Conservation (phyloP, 2,113 vertebrate species). For the Lampris incognitus region DNA sequence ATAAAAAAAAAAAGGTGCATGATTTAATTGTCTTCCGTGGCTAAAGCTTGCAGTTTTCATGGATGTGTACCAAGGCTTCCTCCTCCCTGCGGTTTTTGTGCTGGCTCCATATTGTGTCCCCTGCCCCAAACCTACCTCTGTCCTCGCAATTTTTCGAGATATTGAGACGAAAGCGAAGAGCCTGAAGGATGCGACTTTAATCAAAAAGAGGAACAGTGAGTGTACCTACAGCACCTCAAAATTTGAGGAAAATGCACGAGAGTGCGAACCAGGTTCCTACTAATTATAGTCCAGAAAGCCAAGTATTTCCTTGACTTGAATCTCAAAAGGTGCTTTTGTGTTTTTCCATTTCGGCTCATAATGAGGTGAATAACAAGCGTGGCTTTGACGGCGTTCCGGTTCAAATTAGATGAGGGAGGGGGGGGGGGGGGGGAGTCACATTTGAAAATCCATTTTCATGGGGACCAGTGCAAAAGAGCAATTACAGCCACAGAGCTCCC, state of each 20-base stretch:
- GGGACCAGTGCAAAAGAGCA: conserved; percentile 73
- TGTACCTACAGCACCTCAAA: conserved; percentile 33
- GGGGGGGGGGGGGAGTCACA: conserved; percentile 56
- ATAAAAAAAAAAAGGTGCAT: background rate
- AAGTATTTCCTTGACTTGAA: conserved; percentile 66
- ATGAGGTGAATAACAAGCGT: conserved; percentile 78
- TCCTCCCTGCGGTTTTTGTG: background rate
- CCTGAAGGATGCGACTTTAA: conserved; percentile 44
- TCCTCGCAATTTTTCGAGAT: background rate
- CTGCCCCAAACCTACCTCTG: background rate
- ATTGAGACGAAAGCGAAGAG: conserved; percentile 41
- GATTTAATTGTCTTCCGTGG: conserved; percentile 11
- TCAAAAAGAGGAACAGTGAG: conserved; percentile 25
- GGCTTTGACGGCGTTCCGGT: conserved; percentile 71
- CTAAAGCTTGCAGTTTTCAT: background rate
- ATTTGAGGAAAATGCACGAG: conserved; percentile 46
- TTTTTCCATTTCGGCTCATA: conserved; percentile 74
- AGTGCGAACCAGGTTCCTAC: conserved; percentile 45
- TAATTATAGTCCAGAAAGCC: conserved; percentile 63
- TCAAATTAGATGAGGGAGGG: conserved; percentile 74
- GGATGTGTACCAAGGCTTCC: background rate
- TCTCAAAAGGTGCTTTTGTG: conserved; percentile 73
- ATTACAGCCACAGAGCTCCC: conserved; percentile 68
- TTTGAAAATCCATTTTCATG: conserved; percentile 81
- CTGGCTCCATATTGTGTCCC: background rate